phyloP scores from a whole-genome alignment of 2,113 vertebrate genomes.

The Montifringilla adamsi region DNA sequence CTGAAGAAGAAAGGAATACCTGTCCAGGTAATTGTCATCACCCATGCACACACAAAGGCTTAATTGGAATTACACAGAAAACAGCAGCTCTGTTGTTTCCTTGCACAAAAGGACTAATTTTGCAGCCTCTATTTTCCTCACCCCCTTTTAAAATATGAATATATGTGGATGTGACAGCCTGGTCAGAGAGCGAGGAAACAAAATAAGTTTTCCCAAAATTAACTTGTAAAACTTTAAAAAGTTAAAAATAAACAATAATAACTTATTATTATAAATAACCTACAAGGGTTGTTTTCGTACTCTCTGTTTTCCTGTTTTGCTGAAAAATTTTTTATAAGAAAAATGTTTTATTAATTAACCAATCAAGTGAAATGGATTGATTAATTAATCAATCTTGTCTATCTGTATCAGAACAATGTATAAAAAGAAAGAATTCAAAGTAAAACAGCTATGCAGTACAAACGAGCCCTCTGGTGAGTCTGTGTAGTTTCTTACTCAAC shows the following conservation, averaged over 20 bases:
- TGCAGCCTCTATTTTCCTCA: not conserved
- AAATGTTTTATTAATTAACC: not conserved
- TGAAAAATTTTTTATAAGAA: not conserved
- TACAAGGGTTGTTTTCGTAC: not conserved
- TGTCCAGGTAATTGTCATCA: not conserved
- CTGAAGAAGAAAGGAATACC: not conserved
- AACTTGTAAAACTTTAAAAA: not conserved
- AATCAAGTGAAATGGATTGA: not conserved
- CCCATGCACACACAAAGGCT: not conserved
- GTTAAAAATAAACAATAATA: not conserved
- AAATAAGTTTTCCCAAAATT: not conserved
- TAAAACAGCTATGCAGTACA: not conserved
- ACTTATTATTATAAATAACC: not conserved
- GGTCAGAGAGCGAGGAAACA: not conserved
- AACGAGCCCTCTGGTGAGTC: not conserved
- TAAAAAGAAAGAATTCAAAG: not conserved
- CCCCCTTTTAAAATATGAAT: not conserved
- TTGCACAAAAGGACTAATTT: not conserved
- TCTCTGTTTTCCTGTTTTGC: not conserved
- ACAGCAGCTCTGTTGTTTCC: not conserved
- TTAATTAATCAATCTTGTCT: not conserved
- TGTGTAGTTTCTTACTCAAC: not conserved
- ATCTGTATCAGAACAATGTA: not conserved
- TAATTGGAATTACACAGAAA: not conserved
- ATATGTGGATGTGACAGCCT: not conserved